These are phyloP conservation scores for Pocillopora meandrina DNA, from an alignment of 92 coral and sea anemone genomes.

Conservation along the genomic window DNA sequence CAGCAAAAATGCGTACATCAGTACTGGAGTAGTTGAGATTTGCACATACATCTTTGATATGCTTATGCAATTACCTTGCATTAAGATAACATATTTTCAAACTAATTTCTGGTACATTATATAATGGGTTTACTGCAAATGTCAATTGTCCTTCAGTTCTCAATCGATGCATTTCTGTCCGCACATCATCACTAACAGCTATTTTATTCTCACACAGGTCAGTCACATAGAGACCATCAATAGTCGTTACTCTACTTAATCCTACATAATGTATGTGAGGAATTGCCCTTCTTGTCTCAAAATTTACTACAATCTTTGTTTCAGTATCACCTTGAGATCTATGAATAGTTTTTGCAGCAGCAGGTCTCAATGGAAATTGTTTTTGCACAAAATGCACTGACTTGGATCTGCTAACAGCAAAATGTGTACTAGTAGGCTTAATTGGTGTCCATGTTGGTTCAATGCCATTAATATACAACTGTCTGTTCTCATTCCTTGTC, in stretches of 20 bases:
- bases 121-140: conserved; percentile 56
- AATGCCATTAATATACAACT: conserved; percentile 54
- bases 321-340: conserved; percentile 83
- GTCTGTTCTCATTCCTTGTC: conserved; percentile 24
- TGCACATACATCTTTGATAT: conserved; percentile 58
- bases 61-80: conserved; percentile 40
- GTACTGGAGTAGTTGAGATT: conserved; percentile 64
- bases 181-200: conserved; percentile 73
- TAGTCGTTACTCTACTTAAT: too few relatives aligned
- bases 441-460: conserved; percentile 74
- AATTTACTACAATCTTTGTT: conserved; percentile 57
- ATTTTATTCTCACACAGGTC: conserved; percentile 76
- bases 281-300: conserved; percentile 17
- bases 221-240: too few relatives aligned
- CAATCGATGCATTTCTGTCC: conserved; percentile 57
- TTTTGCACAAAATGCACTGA: conserved; percentile 66
- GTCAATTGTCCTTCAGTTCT: conserved; percentile 9
- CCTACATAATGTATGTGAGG: too few relatives aligned
- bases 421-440: conserved; percentile 71
- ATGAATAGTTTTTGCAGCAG: too few relatives aligned
- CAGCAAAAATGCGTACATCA: conserved; percentile 63
- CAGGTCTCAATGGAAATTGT: conserved; percentile 68
- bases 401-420: conserved; percentile 74
- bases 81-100: conserved; percentile 46
- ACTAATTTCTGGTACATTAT: conserved; percentile 46